Percentiles rank a stretch among this genome's conserved stretches.
phyloP scores from a whole-genome alignment of 1,140 invertebrate species.

The Meloidogyne floridensis region DNA sequence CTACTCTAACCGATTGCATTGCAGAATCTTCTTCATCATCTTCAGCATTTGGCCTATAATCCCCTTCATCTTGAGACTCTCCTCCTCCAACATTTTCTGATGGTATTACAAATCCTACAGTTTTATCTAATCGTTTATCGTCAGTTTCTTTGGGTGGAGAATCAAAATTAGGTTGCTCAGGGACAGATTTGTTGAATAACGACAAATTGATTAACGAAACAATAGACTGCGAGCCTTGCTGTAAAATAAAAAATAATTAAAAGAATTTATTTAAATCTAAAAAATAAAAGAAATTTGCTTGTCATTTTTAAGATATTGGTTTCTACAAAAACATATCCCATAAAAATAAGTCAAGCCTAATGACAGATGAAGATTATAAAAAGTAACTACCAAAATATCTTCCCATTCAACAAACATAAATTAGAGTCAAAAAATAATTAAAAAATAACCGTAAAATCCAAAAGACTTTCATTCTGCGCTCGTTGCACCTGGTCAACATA shows the following conservation, averaged over 20 bases:
- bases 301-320: too few species aligned
- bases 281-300: too few species aligned
- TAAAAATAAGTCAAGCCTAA: too few species aligned
- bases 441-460: slow-evolving; percentile 41
- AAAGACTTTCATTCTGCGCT: slow-evolving; percentile 45
- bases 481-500: slow-evolving; percentile 61
- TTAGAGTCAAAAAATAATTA: not conserved
- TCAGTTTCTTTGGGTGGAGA: not conserved
- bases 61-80: slow-evolving; percentile 35
- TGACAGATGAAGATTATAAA: too few species aligned
- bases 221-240: slow-evolving; percentile 60
- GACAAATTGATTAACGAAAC: slow-evolving; percentile 56
- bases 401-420: too few species aligned
- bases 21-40: slow-evolving; percentile 19
- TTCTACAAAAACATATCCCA: too few species aligned
- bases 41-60: slow-evolving; percentile 30
- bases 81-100: slow-evolving; percentile 1
- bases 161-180: not conserved
- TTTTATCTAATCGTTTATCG: slow-evolving; percentile 7
- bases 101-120: slow-evolving; percentile 16
- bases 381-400: too few species aligned
- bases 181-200: slow-evolving; percentile 26
- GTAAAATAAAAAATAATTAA: slow-evolving; percentile 11
- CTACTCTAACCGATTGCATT: slow-evolving; percentile 51
- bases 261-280: not conserved